Evolutionary conservation across 2,113 vertebrate species (phyloP), one percentile per base, ranked within the genome.

Genomic region (Peucedramus taeniatus): DNA sequence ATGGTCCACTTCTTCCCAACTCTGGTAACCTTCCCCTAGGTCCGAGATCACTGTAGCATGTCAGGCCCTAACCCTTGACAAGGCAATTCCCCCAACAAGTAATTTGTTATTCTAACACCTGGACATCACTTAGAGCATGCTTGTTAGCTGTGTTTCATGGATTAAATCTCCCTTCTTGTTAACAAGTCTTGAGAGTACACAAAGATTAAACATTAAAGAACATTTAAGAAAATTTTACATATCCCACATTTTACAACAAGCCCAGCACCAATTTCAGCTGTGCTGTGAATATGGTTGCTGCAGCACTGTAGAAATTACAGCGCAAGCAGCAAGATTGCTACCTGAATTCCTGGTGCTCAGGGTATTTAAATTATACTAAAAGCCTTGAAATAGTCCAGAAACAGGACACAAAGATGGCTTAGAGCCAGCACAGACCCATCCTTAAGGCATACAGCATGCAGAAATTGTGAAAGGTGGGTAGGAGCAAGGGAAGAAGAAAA

Each of bases 401-500:
- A 71, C 17, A 71, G 51, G 76, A 86, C 79, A 96, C 79, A 96
- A 95, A 94, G 83, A 84, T 96, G 94, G 93, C 93, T 95, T 83
- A 45, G 11, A 93, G 92, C 94, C 96, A 97, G 53, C 35, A 81
- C 15, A 78, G 64, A 85, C 20, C 64, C 54, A n/a, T 83, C 44
- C 37, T 74, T 71, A 77, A 59, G n/a, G 49, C 22, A 40, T 4
- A 60, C 2, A 80, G 49, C 51, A 75, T 57, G 56, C 35, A 83
- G 23, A 91, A 74, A 88, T 33, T 81, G 18, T 45, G 54, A 77
- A 54, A 90, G 21, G 7, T 68, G 39, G 42, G 13, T 39, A 83
- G 39, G 10, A 87, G 45, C 40, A 72, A 87, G 33, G 17, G 17
- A 50, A 69, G 33, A 37, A 28, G 85, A 78, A 78, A n/a, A n/a